These are phyloP conservation scores for Echeneis naucrates DNA, from an alignment of 2,797 vertebrate species.

Conservation along the genomic window DNA sequence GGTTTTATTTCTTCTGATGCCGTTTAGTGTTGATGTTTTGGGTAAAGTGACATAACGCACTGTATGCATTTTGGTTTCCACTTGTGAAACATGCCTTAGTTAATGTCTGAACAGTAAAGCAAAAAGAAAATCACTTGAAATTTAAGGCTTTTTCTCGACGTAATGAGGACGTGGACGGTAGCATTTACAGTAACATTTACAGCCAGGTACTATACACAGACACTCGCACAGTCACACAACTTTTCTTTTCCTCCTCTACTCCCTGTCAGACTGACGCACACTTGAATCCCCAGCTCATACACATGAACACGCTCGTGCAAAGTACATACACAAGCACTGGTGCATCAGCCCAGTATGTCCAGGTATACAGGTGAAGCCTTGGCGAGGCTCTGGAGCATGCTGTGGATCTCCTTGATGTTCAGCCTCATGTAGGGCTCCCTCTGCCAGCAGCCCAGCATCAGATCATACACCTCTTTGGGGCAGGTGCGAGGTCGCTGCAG, in stretches of 20 bases:
- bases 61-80: slow-evolving; percentile 64
- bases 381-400: slow-evolving; percentile 96
- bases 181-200: slow-evolving; percentile 83
- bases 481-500: slow-evolving; percentile 96
- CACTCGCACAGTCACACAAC: slow-evolving; percentile 35
- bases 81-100: slow-evolving; percentile 58
- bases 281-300: slow-evolving; percentile 21
- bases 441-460: slow-evolving; percentile 99
- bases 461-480: slow-evolving; percentile 97
- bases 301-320: slow-evolving; percentile 38
- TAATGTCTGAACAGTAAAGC: slow-evolving; percentile 39
- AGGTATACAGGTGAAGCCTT: slow-evolving; percentile 99
- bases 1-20: slow-evolving; percentile 32
- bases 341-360: slow-evolving; percentile 96
- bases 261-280: slow-evolving; percentile 30
- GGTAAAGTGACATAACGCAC: slow-evolving; percentile 42
- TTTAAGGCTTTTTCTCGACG: slow-evolving; percentile 97
- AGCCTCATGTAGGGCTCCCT: slow-evolving; percentile 98
- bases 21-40: slow-evolving; percentile 31
- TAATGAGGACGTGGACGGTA: slow-evolving; percentile 89
- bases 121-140: slow-evolving; percentile 71
- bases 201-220: slow-evolving; percentile 73
- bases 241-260: slow-evolving; percentile 17
- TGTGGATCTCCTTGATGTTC: slow-evolving; percentile 98
- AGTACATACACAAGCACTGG: slow-evolving; percentile 51